These are phyloP conservation scores for Anabas testudineus DNA, from an alignment of 2,797 vertebrate species.

Conservation along the genomic window DNA sequence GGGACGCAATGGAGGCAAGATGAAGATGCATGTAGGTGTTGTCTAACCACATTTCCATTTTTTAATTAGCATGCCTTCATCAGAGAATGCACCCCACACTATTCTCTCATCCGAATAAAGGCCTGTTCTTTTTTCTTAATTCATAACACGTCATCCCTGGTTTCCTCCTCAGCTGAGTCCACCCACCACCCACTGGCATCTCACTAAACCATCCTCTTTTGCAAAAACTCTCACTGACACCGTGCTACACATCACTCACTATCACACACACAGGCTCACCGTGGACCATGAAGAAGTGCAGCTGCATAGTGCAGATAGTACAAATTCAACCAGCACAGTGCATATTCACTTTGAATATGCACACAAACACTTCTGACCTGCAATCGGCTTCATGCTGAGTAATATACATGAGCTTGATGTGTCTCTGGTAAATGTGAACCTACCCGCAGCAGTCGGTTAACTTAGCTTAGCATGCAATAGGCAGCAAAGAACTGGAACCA, in stretches of 20 bases:
- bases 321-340: not conserved
- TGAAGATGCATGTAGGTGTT: not conserved
- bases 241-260: conserved; percentile 23
- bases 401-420: too few species aligned
- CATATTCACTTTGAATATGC: not conserved
- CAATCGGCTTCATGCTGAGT: too few species aligned
- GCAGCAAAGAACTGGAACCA: not conserved
- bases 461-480: not conserved
- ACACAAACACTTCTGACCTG: not conserved
- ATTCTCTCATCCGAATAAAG: conserved; percentile 1
- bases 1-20: not conserved
- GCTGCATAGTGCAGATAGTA: not conserved
- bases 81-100: not conserved
- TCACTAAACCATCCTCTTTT: conserved; percentile 22
- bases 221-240: conserved; percentile 25
- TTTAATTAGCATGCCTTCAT: not conserved
- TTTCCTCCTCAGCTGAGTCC: conserved; percentile 12
- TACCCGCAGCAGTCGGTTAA: too few species aligned
- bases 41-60: not conserved
- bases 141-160: not conserved
- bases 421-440: too few species aligned
- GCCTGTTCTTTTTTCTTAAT: not conserved
- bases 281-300: too few species aligned
- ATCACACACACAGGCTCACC: not conserved
- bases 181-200: conserved; percentile 31